Percentiles rank a stretch among this genome's conserved stretches.
These are phyloP conservation scores for Lathronympha strigana DNA, from an alignment of 2,888 invertebrate genomes.

Conservation along the genomic window DNA sequence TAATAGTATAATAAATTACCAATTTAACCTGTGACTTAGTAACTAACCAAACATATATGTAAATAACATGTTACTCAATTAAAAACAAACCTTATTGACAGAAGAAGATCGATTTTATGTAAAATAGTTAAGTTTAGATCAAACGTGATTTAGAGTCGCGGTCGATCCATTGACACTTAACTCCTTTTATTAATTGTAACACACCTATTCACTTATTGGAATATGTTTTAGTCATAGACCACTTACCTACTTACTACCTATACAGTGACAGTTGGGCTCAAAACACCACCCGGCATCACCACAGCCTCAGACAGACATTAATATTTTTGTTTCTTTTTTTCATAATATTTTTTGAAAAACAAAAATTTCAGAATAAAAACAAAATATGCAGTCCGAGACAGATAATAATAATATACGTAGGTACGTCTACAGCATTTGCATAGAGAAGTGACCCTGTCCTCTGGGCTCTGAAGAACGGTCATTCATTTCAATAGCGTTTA, in stretches of 20 bases:
- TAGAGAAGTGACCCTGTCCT: too few species aligned
- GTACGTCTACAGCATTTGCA: too few species aligned
- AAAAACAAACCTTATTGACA: not conserved
- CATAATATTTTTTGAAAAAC: too few species aligned
- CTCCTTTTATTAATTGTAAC: conserved; percentile 32
- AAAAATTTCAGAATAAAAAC: too few species aligned
- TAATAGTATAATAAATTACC: conserved; percentile 18
- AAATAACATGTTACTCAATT: not conserved
- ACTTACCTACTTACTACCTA: not conserved
- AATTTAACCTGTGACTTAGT: conserved; percentile 8
- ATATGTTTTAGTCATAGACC: conserved; percentile 12
- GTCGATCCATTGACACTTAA: conserved; percentile 24
- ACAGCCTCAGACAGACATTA: too few species aligned
- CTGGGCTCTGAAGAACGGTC: too few species aligned
- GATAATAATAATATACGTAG: too few species aligned
- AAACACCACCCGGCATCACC: too few species aligned
- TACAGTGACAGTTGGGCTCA: too few species aligned
- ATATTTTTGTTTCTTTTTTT: too few species aligned
- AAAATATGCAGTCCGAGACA: too few species aligned
- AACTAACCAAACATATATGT: not conserved
- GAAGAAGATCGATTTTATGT: not conserved
- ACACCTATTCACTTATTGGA: conserved; percentile 16
- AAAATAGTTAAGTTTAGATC: not conserved
- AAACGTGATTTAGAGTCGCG: not conserved
- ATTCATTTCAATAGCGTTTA: too few species aligned